Evolutionary conservation across 2,113 vertebrate genomes (phyloP).

Genomic region (Heliornis fulica): DNA sequence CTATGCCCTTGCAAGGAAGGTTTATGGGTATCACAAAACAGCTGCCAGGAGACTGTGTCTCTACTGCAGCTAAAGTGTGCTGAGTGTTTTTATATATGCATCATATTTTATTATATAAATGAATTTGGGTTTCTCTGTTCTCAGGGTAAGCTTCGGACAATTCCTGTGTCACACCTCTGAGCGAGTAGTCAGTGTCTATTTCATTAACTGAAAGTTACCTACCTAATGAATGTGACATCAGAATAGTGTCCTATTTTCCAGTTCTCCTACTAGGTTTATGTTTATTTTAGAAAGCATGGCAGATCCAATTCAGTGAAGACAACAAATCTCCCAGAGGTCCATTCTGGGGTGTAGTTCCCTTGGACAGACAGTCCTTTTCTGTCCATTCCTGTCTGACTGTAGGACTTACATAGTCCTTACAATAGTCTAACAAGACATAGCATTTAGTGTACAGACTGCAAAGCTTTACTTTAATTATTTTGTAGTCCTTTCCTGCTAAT

Average conservation of each 20-base stretch:
- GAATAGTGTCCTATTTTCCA: background rate
- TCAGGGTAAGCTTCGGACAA: accelerated
- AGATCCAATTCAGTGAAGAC: background rate
- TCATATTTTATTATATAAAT: background rate
- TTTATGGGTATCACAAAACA: background rate
- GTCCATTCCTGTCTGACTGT: accelerated
- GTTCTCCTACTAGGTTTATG: background rate
- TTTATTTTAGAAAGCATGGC: background rate
- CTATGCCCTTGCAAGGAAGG: background rate
- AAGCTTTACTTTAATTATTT: background rate
- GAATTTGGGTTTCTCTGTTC: background rate
- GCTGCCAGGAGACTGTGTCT: constrained; percentile 31
- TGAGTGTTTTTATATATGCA: background rate
- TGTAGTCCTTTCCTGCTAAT: background rate
- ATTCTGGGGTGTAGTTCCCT: background rate
- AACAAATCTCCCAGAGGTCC: background rate
- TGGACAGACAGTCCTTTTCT: background rate
- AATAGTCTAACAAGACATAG: background rate
- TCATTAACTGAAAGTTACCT: background rate
- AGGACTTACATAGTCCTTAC: background rate
- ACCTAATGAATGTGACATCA: background rate
- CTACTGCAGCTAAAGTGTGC: background rate
- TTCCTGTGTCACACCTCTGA: background rate
- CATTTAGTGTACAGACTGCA: background rate
- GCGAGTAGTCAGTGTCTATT: background rate